phyloP scores from a whole-genome alignment of 1,140 invertebrate species.

The Hesperophylax magnus region DNA sequence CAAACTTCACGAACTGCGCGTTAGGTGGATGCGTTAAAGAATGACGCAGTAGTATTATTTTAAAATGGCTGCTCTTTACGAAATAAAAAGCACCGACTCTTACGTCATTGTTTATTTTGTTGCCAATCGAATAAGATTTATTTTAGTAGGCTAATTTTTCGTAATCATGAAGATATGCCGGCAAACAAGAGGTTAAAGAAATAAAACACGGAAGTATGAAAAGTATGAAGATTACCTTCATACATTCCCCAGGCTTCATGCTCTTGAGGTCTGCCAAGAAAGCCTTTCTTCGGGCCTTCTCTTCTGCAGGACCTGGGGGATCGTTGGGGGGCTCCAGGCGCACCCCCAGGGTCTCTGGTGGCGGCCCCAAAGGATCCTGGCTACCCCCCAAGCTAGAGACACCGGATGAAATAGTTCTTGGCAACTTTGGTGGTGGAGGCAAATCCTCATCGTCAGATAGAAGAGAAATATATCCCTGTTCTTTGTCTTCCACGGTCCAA shows the following conservation, averaged over 20 bases:
- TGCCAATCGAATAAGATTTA: too few species aligned
- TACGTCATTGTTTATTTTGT: too few species aligned
- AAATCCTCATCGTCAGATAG: conserved; percentile 28
- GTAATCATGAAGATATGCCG: too few species aligned
- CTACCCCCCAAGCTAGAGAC: not conserved
- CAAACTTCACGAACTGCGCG: too few species aligned
- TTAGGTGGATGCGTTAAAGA: too few species aligned
- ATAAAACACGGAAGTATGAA: too few species aligned
- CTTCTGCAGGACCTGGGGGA: not conserved
- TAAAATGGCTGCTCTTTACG: too few species aligned
- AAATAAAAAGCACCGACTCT: too few species aligned
- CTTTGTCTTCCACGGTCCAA: not conserved
- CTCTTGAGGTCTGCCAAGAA: conserved; percentile 60
- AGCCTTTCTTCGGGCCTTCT: conserved; percentile 61
- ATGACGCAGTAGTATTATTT: too few species aligned
- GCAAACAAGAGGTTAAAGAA: too few species aligned
- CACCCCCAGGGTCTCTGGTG: not conserved
- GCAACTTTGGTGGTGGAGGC: not conserved
- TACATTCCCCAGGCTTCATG: conserved; percentile 71
- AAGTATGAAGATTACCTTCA: conserved; percentile 64
- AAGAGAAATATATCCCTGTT: conserved; percentile 14
- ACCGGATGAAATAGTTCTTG: not conserved
- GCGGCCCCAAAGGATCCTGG: not conserved
- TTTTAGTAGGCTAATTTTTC: too few species aligned
- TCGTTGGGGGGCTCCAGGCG: not conserved